Evolutionary conservation across 2,113 vertebrate genomes (phyloP), one percentile per base, ranked within the genome.

Genomic region (Neolamprologus falcicula): DNA sequence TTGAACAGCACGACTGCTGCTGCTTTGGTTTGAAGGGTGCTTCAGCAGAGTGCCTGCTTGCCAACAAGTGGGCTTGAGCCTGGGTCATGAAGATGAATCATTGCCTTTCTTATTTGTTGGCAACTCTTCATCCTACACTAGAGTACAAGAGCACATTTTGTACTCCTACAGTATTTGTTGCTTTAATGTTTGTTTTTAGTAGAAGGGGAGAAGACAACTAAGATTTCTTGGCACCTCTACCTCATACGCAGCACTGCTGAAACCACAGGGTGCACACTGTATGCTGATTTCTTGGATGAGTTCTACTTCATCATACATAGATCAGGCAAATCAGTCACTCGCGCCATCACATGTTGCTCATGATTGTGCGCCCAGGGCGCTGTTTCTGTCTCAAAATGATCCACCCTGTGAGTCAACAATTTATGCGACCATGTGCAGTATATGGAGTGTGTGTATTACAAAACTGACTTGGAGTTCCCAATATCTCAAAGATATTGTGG

Each of bases 311-410:
- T 86, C 40, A 17, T 19, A 63, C 85, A 68, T 52, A 24, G 78
- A 81, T 83, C 19, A 28, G 63, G 86, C 82, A 37, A 66, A 83
- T 86, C 83, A 50, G 82, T 84, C 87, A 80, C 45, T 88, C 2
- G 12, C 79, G 6, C 45, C 86, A 6, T 90, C 92, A 93, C 89
- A 82, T 90, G 87, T 63, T 82, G 84, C 84, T 90, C 88, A 84
- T 88, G 83, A 79, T 73, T 78, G 19, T 24, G 31, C 19, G 28
- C 83, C 83, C 63, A 5, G 80, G 86, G 88, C 16, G 3, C 71
- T 26, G 33, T 78, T 80, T 13, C 54, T 28, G 24, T 54, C 68
- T 78, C 16, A 9, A 61, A 63, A 81, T 54, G 17, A 78, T 17
- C 73, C 50, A 21, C 40, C 35, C 45, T 83, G 68, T 87, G 86